Conservation (phyloP, 2,797 vertebrate species). For the Microctenopoma stevenorrisi region DNA sequence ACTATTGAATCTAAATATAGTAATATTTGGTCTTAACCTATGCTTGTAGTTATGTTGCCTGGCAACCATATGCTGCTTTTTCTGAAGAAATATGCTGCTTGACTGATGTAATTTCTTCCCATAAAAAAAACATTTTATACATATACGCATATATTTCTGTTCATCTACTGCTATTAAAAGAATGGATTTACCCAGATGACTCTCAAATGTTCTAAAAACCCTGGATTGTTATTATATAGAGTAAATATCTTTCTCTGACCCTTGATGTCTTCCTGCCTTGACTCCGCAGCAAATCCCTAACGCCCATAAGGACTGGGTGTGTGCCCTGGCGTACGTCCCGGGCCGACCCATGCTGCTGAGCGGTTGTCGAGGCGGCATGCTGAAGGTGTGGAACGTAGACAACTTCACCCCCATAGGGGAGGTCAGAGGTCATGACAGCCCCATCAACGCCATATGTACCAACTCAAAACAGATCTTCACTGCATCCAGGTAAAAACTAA, state of each 20-base stretch:
- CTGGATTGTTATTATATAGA: not conserved
- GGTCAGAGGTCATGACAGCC: slow-evolving; percentile 95
- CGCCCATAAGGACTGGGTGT: slow-evolving; percentile 98
- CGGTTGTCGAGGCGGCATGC: slow-evolving; percentile 91
- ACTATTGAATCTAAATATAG: slow-evolving; percentile 34
- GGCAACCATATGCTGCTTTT: slow-evolving; percentile 42
- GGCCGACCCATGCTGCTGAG: slow-evolving; percentile 95
- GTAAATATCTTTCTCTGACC: not conserved
- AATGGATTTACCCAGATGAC: slow-evolving; percentile 10
- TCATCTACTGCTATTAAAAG: slow-evolving; percentile 34
- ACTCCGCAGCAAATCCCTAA: slow-evolving; percentile 95
- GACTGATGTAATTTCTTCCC: slow-evolving; percentile 7
- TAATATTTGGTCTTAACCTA: slow-evolving; percentile 7
- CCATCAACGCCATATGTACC: slow-evolving; percentile 97
- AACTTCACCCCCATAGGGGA: slow-evolving; percentile 94
- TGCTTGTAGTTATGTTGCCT: slow-evolving; percentile 41
- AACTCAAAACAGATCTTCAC: slow-evolving; percentile 97
- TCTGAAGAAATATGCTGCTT: slow-evolving; percentile 24
- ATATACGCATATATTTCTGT: slow-evolving; percentile 2
- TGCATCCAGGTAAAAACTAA: slow-evolving; percentile 90
- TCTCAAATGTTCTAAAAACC: not conserved
- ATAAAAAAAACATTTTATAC: slow-evolving; percentile 5
- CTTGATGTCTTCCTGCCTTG: not conserved
- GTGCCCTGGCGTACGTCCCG: slow-evolving; percentile 92
- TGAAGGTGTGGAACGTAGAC: slow-evolving; percentile 98